phyloP scores from a whole-genome alignment of 2,888 invertebrate species.

The Stegophylla sp. region DNA sequence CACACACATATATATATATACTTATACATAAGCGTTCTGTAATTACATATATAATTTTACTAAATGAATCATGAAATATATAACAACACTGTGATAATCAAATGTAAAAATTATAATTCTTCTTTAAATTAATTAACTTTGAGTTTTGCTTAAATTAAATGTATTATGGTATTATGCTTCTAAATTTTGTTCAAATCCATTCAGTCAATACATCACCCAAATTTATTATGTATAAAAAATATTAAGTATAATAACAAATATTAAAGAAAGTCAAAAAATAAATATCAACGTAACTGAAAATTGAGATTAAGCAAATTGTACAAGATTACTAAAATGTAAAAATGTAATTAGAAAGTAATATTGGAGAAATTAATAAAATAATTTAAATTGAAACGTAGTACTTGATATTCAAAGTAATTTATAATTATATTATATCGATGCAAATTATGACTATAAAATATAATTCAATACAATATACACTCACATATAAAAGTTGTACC shows the following conservation, averaged over 20 bases:
- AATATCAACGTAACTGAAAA: slow-evolving; percentile 41
- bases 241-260: slow-evolving; percentile 39
- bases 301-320: slow-evolving; percentile 32
- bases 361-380: slow-evolving; percentile 18
- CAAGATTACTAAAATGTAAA: slow-evolving; percentile 40
- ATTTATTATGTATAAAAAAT: slow-evolving; percentile 12
- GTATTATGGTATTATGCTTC: neutral
- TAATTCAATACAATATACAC: slow-evolving; percentile 27
- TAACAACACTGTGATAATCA: slow-evolving; percentile 56
- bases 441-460: slow-evolving; percentile 32
- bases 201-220: slow-evolving; percentile 35
- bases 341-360: slow-evolving; percentile 17
- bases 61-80: slow-evolving; percentile 28
- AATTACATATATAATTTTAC: neutral
- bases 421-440: slow-evolving; percentile 30
- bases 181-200: slow-evolving; percentile 33
- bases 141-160: slow-evolving; percentile 14
- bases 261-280: slow-evolving; percentile 42
- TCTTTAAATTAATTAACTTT: neutral
- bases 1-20: slow-evolving; percentile 20
- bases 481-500: neutral
- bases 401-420: slow-evolving; percentile 16
- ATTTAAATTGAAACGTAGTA: slow-evolving; percentile 23
- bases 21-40: slow-evolving; percentile 9
- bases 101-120: slow-evolving; percentile 9